Conservation (phyloP, 2,888 invertebrate genomes). For the Xestoiulus laeticollis region DNA sequence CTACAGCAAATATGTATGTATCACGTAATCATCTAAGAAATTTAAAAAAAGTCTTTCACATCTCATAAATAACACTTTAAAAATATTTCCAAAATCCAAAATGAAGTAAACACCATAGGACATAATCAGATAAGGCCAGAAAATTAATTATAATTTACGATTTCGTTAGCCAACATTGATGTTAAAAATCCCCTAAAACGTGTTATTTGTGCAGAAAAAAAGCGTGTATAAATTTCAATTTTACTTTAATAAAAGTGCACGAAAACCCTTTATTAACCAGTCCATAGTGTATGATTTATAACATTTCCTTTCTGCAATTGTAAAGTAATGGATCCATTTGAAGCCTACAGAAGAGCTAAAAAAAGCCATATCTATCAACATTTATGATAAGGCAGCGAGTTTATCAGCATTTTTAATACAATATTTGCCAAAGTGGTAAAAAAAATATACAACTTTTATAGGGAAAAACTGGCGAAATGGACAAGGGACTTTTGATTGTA, state of each 20-base stretch:
- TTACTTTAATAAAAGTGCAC: constrained; percentile 3
- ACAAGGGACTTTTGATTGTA: background rate
- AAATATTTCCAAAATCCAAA: background rate
- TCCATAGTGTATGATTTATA: background rate
- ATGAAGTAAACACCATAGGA: background rate
- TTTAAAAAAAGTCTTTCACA: background rate
- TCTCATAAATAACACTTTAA: background rate
- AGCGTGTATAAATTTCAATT: constrained; percentile 25
- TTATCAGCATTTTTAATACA: constrained; percentile 38
- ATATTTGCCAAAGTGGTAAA: background rate
- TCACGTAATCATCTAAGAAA: too few relatives aligned
- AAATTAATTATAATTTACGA: constrained; percentile 21
- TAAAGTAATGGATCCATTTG: background rate
- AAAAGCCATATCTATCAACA: background rate
- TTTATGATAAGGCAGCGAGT: background rate
- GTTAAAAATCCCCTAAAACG: background rate
- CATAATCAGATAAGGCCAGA: background rate
- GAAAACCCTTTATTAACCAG: constrained; percentile 13
- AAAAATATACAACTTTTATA: background rate
- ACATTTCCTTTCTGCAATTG: background rate
- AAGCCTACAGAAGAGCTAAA: background rate
- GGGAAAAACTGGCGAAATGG: background rate
- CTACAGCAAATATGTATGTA: too few relatives aligned
- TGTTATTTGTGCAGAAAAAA: background rate
- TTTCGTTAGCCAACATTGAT: background rate